phyloP scores from a whole-genome alignment of 2,113 vertebrate species.

The Fukomys damarensis region DNA sequence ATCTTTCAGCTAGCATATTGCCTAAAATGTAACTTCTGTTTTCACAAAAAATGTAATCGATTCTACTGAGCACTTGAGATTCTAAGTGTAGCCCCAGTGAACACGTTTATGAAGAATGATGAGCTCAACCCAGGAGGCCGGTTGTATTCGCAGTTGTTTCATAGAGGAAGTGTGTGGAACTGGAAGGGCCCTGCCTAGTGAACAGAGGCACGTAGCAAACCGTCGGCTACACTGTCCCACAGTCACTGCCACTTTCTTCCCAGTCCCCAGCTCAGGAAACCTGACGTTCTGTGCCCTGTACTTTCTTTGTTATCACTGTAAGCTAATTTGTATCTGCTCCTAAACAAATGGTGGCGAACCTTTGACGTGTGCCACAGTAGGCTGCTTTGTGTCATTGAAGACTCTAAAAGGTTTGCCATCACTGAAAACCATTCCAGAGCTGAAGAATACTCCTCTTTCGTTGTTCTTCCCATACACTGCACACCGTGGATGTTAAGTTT shows the following conservation, averaged over 20 bases:
- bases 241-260: neutral
- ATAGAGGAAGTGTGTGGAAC: no score
- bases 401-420: neutral
- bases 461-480: neutral
- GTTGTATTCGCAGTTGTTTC: fast-evolving
- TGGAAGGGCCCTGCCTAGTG: neutral
- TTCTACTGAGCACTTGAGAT: neutral
- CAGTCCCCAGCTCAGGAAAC: neutral
- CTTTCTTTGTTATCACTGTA: neutral
- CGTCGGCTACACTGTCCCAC: neutral
- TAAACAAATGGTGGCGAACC: neutral
- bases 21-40: neutral
- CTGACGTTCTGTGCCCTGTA: neutral
- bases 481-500: fast-evolving
- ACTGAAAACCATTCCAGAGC: neutral
- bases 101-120: neutral
- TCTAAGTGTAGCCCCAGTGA: neutral
- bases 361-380: neutral
- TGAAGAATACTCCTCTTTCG: neutral
- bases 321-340: neutral
- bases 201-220: neutral
- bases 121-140: neutral
- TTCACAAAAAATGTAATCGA: neutral
- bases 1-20: neutral
- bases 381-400: neutral